phyloP scores from a whole-genome alignment of 1,140 invertebrate genomes.

The Pemphigus obesinymphae region DNA sequence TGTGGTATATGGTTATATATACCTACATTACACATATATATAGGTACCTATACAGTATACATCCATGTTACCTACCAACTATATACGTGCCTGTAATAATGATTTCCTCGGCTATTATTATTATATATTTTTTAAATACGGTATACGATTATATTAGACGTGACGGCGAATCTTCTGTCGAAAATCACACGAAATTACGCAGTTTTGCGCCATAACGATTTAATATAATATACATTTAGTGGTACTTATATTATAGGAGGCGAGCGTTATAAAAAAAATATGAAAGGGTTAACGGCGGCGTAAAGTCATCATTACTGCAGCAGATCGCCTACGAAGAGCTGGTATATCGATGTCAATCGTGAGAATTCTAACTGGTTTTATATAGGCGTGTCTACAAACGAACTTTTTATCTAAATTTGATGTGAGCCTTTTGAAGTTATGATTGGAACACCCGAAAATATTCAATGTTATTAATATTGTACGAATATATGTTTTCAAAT shows the following conservation, averaged over 20 bases:
- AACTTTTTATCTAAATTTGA: too few species aligned
- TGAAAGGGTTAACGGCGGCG: neutral
- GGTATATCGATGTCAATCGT: neutral
- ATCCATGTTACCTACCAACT: too few species aligned
- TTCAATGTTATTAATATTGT: too few species aligned
- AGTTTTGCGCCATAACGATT: neutral
- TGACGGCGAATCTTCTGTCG: neutral
- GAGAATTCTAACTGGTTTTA: neutral
- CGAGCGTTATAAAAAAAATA: slow-evolving; percentile 7
- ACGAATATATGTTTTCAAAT: too few species aligned
- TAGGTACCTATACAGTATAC: too few species aligned
- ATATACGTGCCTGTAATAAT: neutral
- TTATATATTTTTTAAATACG: neutral
- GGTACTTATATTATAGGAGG: neutral
- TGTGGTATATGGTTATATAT: neutral
- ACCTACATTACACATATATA: too few species aligned
- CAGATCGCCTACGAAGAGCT: neutral
- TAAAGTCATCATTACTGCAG: neutral
- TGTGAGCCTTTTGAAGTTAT: too few species aligned
- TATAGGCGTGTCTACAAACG: too few species aligned
- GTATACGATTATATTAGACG: neutral
- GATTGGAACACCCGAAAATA: too few species aligned
- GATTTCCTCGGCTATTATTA: neutral
- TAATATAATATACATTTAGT: neutral
- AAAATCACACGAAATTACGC: slow-evolving; percentile 2